Base-by-base conservation (phyloP, 2,113 vertebrate species). In the Amphiprion percula region DNA sequence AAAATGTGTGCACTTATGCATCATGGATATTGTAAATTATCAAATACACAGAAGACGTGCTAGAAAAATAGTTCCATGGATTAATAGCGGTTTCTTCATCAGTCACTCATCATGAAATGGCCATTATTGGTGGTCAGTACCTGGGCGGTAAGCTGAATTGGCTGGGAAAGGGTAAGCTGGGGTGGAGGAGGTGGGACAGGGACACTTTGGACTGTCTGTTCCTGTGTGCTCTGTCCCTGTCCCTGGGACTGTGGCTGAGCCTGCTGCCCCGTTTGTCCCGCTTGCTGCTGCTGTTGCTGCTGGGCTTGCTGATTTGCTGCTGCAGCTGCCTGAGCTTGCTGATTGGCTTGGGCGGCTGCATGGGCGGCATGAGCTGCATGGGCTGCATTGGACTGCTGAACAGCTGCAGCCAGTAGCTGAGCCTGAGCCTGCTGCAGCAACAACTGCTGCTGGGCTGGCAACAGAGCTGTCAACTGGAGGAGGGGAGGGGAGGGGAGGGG, bases 111-210 rank as follows among this genome's bases (percentile, higher is more conserved):
- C 79, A 68, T 77, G 50, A 79, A 52, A 56, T 26, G 76, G 62
- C 63, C 75, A 5, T 68, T 79, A 73, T 76, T 71, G 82, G 82
- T 54, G 63, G 67, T 74, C 87, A 86, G 95, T 97, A 98, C 97
- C 97, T 97, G 96, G 92, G 97, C 96, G 56, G 96, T 97, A 91
- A 98, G 96, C 92, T 98, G 97, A 95, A 98, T 97, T 83, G 97
- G 97, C 87, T 98, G 97, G 83, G 97, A 97, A 77, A 97, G 95
- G 76, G 97, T 92, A 70, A 97, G 95, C 94, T 96, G 96, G 21
- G 95, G 95, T 60, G 95, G 95, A 74, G 95, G 94, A 90, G 96
- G 94, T 47, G 94, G 95, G 90, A 95, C 94, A 85, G 94, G 91
- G 93, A 92, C 90, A 74, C 87, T 92, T 86, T 92, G 93, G 92